A percentile compares a stretch with the other conserved stretches of the same genome.
Conservation (phyloP, 2,888 invertebrate genomes). For the Deilephila porcellus region DNA sequence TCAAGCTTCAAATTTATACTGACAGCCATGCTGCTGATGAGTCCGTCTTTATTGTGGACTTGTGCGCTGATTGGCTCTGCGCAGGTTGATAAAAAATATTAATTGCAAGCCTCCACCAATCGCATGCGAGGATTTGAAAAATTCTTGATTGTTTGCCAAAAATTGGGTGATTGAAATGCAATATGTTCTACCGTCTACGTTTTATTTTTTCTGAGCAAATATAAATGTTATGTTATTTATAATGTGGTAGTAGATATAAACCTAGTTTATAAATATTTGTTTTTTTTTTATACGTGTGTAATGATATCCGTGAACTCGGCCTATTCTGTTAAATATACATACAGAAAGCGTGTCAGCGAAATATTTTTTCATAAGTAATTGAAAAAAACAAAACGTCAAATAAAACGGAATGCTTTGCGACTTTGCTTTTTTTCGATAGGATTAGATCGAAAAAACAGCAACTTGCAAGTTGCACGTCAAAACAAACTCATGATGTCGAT, state of each 20-base stretch:
- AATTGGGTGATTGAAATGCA: constrained; percentile 49
- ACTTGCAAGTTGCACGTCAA: too few species aligned
- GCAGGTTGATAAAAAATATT: constrained; percentile 60
- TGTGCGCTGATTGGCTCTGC: constrained; percentile 87
- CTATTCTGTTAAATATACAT: too few species aligned
- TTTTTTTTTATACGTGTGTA: background rate
- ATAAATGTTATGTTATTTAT: constrained; percentile 11
- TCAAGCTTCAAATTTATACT: constrained; percentile 98
- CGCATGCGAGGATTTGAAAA: constrained; percentile 58
- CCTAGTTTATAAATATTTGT: background rate
- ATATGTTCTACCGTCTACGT: constrained; percentile 37
- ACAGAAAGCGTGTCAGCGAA: too few species aligned
- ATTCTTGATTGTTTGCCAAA: constrained; percentile 69
- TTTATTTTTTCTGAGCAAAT: constrained; percentile 38
- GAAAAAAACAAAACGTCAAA: too few species aligned
- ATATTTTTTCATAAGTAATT: too few species aligned
- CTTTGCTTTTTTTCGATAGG: too few species aligned
- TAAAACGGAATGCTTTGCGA: too few species aligned
- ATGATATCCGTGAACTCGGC: background rate
- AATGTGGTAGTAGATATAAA: background rate
- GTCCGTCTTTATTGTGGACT: constrained; percentile 92
- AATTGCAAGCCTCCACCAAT: constrained; percentile 65
- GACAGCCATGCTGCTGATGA: constrained; percentile 96
- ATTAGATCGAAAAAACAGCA: too few species aligned
- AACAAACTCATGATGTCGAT: too few species aligned